These are phyloP conservation scores for Intellagama lesueurii DNA, from an alignment of 2,797 vertebrate genomes.

Conservation along the genomic window DNA sequence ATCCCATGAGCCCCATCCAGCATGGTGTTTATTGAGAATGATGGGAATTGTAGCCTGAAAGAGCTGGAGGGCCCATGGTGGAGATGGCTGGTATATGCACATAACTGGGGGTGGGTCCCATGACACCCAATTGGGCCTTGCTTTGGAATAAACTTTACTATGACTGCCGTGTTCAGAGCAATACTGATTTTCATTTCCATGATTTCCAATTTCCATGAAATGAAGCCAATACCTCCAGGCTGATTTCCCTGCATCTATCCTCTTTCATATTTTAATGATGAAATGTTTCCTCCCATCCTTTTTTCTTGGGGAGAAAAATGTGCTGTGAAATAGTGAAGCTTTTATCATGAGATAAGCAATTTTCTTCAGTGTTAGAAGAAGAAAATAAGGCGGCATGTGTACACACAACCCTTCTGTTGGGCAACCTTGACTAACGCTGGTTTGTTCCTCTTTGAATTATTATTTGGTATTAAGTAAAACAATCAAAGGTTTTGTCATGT, in stretches of 20 bases:
- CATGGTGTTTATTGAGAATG: not conserved
- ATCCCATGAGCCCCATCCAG: not conserved
- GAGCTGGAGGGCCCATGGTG: not conserved
- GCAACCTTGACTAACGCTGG: conserved; percentile 68
- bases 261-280: conserved; percentile 26
- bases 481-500: conserved; percentile 78
- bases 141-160: not conserved
- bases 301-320: not conserved
- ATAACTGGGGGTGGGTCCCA: not conserved
- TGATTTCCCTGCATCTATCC: not conserved
- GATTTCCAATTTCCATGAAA: conserved; percentile 26
- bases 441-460: conserved; percentile 77
- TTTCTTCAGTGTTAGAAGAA: not conserved
- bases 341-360: conserved; percentile 29
- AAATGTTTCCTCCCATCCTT: not conserved
- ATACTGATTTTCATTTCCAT: too few relatives aligned
- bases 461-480: conserved; percentile 74
- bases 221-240: conserved; percentile 8
- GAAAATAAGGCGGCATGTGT: not conserved
- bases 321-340: not conserved
- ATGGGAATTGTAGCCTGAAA: not conserved
- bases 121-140: not conserved
- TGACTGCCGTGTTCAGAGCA: too few relatives aligned
- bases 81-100: not conserved
- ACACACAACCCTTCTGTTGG: conserved; percentile 24